phyloP scores from a whole-genome alignment of 2,113 vertebrate genomes.

The Phoxinus phoxinus region DNA sequence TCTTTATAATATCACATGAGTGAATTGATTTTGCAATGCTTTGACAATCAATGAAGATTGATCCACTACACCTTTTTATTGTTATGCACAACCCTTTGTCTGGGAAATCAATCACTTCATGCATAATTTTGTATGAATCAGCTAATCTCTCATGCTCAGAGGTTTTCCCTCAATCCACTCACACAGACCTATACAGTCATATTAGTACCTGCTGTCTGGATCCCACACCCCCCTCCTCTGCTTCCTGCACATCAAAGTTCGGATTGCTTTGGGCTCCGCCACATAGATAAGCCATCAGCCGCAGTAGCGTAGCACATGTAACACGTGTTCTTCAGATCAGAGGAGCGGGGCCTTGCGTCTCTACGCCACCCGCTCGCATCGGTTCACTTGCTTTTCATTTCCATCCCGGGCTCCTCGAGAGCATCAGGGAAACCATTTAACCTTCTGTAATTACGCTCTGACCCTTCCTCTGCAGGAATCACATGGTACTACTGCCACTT shows the following conservation, averaged over 20 bases:
- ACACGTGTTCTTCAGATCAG: constrained; percentile 54
- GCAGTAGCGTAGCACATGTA: constrained; percentile 46
- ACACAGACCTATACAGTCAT: constrained; percentile 12
- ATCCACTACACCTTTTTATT: not conserved
- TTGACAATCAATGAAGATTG: constrained; percentile 11
- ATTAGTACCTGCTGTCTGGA: not conserved
- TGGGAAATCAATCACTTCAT: constrained; percentile 10
- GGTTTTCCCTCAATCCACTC: constrained; percentile 15
- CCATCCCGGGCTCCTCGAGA: constrained; percentile 60
- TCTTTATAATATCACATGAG: not conserved
- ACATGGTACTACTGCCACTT: constrained; percentile 54
- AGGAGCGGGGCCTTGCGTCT: constrained; percentile 46
- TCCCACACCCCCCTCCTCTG: not conserved
- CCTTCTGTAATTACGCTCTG: constrained; percentile 73
- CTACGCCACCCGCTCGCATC: constrained; percentile 52
- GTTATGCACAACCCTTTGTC: constrained; percentile 34
- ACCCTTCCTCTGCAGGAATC: constrained; percentile 65
- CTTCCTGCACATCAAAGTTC: constrained; percentile 58
- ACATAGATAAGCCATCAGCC: constrained; percentile 57
- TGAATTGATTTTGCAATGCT: constrained; percentile 14
- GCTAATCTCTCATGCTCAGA: constrained; percentile 19
- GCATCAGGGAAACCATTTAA: constrained; percentile 70
- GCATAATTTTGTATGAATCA: constrained; percentile 25
- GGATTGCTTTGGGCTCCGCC: constrained; percentile 55
- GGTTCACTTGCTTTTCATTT: constrained; percentile 62